A percentile compares a stretch with the other conserved stretches of the same genome.
These are phyloP conservation scores for Porites cylindrica DNA, from an alignment of 92 coral and sea anemone genomes.

Conservation along the genomic window DNA sequence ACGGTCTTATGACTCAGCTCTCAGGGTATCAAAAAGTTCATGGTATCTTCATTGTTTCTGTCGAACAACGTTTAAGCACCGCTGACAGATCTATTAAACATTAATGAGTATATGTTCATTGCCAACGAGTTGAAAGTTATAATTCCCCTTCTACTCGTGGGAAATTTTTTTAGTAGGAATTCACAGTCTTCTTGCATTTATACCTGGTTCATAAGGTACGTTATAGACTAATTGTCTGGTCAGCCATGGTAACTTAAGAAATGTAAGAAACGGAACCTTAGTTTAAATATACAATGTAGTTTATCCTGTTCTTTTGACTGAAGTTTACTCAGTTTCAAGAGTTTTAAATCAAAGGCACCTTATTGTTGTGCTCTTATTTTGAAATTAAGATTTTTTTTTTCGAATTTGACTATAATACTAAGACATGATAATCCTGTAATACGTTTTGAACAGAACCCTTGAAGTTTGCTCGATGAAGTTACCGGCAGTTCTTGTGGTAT, in stretches of 20 bases:
- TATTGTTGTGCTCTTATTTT: neutral
- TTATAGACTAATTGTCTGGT: neutral
- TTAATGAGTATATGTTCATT: conserved; percentile 22
- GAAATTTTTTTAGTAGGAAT: neutral
- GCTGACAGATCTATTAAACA: conserved; percentile 44
- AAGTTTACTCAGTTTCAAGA: no score
- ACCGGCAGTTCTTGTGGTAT: conserved; percentile 52
- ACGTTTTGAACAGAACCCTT: conserved; percentile 10
- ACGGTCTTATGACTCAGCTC: conserved; percentile 13
- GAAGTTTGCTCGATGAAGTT: conserved; percentile 36
- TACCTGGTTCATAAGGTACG: conserved; percentile 1
- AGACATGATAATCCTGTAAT: neutral
- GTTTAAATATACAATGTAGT: neutral
- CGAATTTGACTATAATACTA: neutral
- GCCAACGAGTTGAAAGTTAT: neutral
- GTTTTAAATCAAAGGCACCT: neutral
- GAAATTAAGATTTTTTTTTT: neutral
- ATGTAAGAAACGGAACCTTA: no score
- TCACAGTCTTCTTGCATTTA: neutral
- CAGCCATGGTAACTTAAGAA: neutral
- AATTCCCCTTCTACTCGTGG: conserved; percentile 4
- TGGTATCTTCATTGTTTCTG: conserved; percentile 29
- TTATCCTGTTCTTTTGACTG: neutral
- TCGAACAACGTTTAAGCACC: conserved; percentile 25
- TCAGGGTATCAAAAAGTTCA: conserved; percentile 19